Percentiles rank a stretch among this genome's conserved stretches.
phyloP scores from a whole-genome alignment of 2,113 vertebrate species.

The Cepphus grylle region DNA sequence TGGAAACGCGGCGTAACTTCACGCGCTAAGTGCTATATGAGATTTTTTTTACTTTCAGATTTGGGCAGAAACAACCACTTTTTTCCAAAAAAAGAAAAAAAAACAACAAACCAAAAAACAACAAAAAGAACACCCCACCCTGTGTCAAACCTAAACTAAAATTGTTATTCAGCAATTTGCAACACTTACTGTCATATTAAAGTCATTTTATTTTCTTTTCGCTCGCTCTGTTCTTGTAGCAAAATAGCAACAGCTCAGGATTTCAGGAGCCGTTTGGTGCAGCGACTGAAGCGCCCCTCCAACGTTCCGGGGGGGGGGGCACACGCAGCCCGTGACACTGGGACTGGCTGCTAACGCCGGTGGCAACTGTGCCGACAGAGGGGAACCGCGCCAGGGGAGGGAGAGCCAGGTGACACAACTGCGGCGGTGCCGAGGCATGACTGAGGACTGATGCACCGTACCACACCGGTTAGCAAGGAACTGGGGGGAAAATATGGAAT shows the following conservation, averaged over 20 bases:
- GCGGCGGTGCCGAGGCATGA: not conserved
- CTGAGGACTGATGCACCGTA: not conserved
- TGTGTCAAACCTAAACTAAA: constrained; percentile 40
- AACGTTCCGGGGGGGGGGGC: not conserved
- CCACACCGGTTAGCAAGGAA: not conserved
- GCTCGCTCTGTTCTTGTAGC: not conserved
- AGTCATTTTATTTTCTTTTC: constrained; percentile 48
- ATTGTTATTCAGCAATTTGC: constrained; percentile 65
- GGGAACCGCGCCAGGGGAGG: not conserved
- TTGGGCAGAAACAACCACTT: constrained; percentile 12
- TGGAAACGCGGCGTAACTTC: not conserved
- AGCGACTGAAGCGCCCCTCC: not conserved
- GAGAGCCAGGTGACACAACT: not conserved
- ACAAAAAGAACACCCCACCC: not conserved
- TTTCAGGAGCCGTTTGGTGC: not conserved
- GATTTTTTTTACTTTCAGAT: constrained; percentile 25
- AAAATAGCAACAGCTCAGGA: not conserved
- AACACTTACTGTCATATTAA: constrained; percentile 69
- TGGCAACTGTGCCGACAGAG: not conserved
- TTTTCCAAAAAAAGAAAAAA: not conserved
- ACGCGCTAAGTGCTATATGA: not conserved
- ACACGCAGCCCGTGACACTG: not conserved
- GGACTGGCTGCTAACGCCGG: not conserved
- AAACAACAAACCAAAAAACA: not conserved
- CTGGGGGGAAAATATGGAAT: not conserved